These are phyloP conservation scores for Myioborus melanocephalus DNA, from an alignment of 2,797 vertebrate species.

Conservation along the genomic window DNA sequence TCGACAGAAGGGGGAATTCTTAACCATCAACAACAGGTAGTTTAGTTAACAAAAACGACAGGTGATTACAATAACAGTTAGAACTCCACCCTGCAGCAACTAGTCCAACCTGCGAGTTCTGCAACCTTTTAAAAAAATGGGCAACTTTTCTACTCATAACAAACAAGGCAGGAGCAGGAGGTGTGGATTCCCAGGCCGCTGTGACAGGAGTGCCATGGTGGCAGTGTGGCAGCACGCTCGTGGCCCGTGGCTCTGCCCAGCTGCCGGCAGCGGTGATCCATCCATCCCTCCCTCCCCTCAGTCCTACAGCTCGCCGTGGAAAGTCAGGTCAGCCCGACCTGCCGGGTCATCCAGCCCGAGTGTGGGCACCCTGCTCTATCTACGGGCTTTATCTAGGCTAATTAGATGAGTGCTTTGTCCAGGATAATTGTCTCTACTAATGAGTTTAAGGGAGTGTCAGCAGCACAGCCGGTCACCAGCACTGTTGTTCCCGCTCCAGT, in stretches of 20 bases:
- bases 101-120: too few relatives aligned
- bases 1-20: too few relatives aligned
- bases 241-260: not conserved
- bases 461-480: not conserved
- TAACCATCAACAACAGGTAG: too few relatives aligned
- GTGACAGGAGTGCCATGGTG: accelerated
- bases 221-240: not conserved
- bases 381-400: not conserved
- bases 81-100: too few relatives aligned
- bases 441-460: not conserved
- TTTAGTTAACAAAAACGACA: too few relatives aligned
- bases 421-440: conserved; percentile 18
- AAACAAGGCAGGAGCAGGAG: not conserved
- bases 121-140: too few relatives aligned
- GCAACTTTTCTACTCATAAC: too few relatives aligned
- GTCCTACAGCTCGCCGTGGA: accelerated
- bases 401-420: conserved; percentile 12
- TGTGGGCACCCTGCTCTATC: conserved; percentile 7
- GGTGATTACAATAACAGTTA: too few relatives aligned
- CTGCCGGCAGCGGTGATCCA: not conserved
- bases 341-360: not conserved
- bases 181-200: accelerated
- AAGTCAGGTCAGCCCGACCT: not conserved
- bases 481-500: accelerated
- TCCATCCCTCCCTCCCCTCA: not conserved